These are phyloP conservation scores for Crypturellus tataupa DNA, from an alignment of 2,797 vertebrate genomes.

Conservation along the genomic window DNA sequence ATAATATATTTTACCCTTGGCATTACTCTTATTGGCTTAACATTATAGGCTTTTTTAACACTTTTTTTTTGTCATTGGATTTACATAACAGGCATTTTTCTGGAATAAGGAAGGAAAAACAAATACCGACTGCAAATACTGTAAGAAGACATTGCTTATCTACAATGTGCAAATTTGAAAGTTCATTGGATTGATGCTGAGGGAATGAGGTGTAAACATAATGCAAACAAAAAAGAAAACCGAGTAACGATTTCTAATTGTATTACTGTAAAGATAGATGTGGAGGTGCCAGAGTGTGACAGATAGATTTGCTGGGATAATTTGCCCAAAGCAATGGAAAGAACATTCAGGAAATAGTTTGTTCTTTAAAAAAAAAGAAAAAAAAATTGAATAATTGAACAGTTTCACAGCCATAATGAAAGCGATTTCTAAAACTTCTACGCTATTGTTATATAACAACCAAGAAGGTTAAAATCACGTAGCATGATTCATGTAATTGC, in stretches of 20 bases:
- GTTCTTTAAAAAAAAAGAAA: not conserved
- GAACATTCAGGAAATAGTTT: not conserved
- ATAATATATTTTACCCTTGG: not conserved
- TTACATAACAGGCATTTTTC: not conserved
- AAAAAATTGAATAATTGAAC: slow-evolving; percentile 27
- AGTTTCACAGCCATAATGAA: slow-evolving; percentile 41
- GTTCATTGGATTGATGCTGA: not conserved
- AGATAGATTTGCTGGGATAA: not conserved
- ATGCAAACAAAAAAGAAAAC: not conserved
- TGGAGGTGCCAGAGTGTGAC: not conserved
- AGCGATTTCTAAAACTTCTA: slow-evolving; percentile 52
- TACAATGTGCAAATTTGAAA: not conserved
- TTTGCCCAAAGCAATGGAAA: slow-evolving; percentile 20
- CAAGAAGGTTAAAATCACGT: slow-evolving; percentile 50
- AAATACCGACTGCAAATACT: not conserved
- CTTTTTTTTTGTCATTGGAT: not conserved
- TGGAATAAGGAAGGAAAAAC: not conserved
- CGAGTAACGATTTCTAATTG: accelerated
- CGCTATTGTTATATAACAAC: slow-evolving; percentile 62
- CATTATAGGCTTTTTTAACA: not conserved
- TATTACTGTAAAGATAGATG: not conserved
- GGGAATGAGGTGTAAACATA: not conserved
- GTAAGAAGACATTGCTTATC: not conserved
- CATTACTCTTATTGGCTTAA: not conserved
- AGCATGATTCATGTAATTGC: slow-evolving; percentile 68